Evolutionary conservation across 2,797 vertebrate species (phyloP).

Genomic region (Neoniphon sammara): DNA sequence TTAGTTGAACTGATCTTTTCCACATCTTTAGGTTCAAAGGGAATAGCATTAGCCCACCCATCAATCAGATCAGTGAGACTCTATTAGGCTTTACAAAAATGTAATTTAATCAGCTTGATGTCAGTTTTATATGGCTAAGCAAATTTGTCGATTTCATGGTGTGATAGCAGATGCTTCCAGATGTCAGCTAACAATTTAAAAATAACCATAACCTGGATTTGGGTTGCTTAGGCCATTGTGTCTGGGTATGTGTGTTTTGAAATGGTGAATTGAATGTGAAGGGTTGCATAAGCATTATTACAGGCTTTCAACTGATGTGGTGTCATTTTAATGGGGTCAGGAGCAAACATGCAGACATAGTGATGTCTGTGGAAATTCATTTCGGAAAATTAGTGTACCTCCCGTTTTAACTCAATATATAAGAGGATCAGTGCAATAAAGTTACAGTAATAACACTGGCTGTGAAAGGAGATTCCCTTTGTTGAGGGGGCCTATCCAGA

Average conservation of each 20-base stretch:
- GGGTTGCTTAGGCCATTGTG: not conserved
- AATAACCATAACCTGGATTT: not conserved
- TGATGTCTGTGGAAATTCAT: not conserved
- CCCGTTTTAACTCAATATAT: not conserved
- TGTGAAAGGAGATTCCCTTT: conserved; percentile 22
- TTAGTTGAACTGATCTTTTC: conserved; percentile 53
- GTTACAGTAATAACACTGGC: conserved; percentile 17
- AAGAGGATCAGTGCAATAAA: conserved; percentile 5
- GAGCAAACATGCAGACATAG: not conserved
- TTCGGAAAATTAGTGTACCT: not conserved
- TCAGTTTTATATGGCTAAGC: conserved; percentile 1
- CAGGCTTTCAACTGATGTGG: not conserved
- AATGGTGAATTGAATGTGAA: not conserved
- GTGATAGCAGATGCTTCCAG: not conserved
- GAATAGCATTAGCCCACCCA: conserved; percentile 25
- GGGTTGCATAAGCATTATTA: not conserved
- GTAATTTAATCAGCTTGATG: conserved; percentile 19
- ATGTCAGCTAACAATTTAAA: conserved; percentile 1
- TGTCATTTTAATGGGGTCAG: conserved; percentile 8
- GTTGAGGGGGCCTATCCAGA: conserved; percentile 13
- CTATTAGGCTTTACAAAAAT: conserved; percentile 4
- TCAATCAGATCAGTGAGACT: conserved; percentile 30
- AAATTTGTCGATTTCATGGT: conserved; percentile 2
- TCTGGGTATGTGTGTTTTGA: not conserved
- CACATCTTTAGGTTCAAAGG: conserved; percentile 38